These are phyloP conservation scores for Brenthis hecate DNA, from an alignment of 2,888 invertebrate genomes.

Conservation along the genomic window DNA sequence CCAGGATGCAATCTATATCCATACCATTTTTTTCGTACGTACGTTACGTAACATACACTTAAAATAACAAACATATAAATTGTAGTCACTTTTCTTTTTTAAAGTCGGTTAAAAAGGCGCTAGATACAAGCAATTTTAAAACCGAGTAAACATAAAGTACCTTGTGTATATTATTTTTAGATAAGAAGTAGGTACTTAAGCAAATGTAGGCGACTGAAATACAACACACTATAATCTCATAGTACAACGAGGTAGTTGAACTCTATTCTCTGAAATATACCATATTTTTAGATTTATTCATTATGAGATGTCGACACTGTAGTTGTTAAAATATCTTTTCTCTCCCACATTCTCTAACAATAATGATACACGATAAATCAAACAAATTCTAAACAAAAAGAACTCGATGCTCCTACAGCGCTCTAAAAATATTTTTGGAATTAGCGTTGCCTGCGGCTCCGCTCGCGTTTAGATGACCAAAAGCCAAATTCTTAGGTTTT, in stretches of 20 bases:
- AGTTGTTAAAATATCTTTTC: slow-evolving; percentile 6
- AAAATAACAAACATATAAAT: background rate
- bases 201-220: too few relatives aligned
- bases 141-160: too few relatives aligned
- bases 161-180: too few relatives aligned
- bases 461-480: too few relatives aligned
- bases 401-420: slow-evolving; percentile 2
- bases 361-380: slow-evolving; percentile 1
- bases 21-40: too few relatives aligned
- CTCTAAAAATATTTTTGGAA: slow-evolving; percentile 4
- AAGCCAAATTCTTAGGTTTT: too few relatives aligned
- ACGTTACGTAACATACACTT: too few relatives aligned
- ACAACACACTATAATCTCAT: background rate
- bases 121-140: background rate
- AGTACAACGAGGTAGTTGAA: background rate
- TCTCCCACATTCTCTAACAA: slow-evolving; percentile 11
- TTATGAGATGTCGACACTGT: background rate
- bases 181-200: too few relatives aligned
- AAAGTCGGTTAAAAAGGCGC: background rate
- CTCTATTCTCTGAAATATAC: background rate
- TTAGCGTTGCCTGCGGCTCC: too few relatives aligned
- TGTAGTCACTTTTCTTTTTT: background rate
- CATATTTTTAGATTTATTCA: slow-evolving; percentile 1
- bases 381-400: slow-evolving; percentile 5
- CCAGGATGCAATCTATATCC: too few relatives aligned